Percentiles rank a stretch among this genome's conserved stretches.
Conservation (phyloP, 2,113 vertebrate genomes). For the Corvus hawaiiensis region DNA sequence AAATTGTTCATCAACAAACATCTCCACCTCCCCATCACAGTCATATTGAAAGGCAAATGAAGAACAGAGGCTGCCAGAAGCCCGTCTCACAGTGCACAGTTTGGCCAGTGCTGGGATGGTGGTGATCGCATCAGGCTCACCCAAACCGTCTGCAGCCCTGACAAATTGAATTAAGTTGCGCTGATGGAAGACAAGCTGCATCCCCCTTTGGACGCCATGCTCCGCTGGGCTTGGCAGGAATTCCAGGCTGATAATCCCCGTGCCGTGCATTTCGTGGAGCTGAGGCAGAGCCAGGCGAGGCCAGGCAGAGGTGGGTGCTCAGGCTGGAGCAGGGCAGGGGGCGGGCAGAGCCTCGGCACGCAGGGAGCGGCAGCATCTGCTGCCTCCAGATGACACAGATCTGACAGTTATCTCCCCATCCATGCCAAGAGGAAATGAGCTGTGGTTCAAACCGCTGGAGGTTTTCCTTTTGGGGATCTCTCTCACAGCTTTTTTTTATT, state of each 20-base stretch:
- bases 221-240: not conserved
- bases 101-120: fast-evolving
- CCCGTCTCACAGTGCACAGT: not conserved
- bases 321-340: not conserved
- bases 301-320: not conserved
- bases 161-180: not conserved
- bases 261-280: fast-evolving
- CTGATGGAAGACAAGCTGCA: not conserved
- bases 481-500: not conserved
- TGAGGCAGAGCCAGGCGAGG: not conserved
- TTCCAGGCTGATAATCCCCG: not conserved
- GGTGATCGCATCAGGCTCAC: not conserved
- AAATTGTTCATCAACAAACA: not conserved
- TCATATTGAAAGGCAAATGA: not conserved
- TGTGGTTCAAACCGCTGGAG: not conserved
- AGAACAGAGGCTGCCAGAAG: not conserved
- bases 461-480: not conserved
- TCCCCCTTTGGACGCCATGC: not conserved
- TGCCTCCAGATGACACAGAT: not conserved
- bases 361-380: not conserved
- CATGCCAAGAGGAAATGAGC: constrained; percentile 32
- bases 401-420: not conserved
- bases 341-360: fast-evolving
- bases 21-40: not conserved
- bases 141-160: not conserved